These are phyloP conservation scores for Erinaceus europaeus DNA, from an alignment of 2,113 vertebrate species.

Conservation along the genomic window DNA sequence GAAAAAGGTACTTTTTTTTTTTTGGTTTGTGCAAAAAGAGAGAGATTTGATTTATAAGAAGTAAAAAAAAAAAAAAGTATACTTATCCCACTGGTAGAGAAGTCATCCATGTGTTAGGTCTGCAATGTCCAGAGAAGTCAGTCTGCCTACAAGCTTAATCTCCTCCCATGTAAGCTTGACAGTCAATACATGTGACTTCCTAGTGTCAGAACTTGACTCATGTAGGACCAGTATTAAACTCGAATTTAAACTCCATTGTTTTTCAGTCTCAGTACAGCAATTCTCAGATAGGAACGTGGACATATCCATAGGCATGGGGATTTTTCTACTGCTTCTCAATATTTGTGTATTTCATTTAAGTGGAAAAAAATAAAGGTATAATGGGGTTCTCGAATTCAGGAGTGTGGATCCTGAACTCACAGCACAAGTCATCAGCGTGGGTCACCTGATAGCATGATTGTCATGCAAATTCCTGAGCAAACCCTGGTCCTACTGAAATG, in stretches of 20 bases:
- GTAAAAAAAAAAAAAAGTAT: neutral
- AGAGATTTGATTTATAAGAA: constrained; percentile 12
- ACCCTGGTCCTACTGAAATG: neutral
- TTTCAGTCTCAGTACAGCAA: neutral
- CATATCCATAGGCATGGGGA: neutral
- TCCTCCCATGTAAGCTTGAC: neutral
- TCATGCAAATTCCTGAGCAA: neutral
- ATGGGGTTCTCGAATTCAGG: neutral
- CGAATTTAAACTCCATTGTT: neutral
- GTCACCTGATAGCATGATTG: neutral
- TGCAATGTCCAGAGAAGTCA: neutral
- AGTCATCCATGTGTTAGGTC: neutral
- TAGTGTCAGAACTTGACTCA: neutral
- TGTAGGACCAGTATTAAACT: neutral
- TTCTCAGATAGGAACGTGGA: neutral
- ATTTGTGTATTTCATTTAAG: neutral
- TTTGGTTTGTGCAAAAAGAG: neutral
- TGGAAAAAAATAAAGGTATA: neutral
- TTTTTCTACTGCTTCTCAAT: neutral
- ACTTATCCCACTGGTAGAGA: neutral
- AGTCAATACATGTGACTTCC: neutral
- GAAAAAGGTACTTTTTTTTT: neutral
- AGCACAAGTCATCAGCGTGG: too few relatives aligned
- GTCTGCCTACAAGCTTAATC: neutral
- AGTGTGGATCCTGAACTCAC: neutral